Percentiles rank a stretch among this genome's conserved stretches.
Evolutionary conservation across 1,140 invertebrate genomes (phyloP).

Genomic region (Atopsyche davidsoni): DNA sequence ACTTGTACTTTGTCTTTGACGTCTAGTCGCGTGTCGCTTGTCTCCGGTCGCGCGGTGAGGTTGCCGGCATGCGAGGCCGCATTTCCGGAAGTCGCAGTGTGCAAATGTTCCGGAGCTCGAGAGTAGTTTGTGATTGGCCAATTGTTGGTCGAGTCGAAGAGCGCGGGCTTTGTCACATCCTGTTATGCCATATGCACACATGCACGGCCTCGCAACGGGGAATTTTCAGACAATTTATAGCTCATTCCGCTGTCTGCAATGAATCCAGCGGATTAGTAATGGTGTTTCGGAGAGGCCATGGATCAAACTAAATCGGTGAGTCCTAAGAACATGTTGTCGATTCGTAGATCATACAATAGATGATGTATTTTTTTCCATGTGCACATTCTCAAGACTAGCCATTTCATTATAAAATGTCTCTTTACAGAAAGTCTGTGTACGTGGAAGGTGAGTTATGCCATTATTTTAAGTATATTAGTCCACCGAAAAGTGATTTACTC

Average conservation of each 20-base stretch:
- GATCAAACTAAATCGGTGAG: constrained; percentile 52
- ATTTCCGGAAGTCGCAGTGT: constrained; percentile 13
- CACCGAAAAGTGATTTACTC: constrained; percentile 9
- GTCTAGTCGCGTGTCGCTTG: too few relatives aligned
- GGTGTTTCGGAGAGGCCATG: constrained; percentile 49
- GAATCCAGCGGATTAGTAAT: constrained; percentile 46
- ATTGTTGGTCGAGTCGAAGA: constrained; percentile 34
- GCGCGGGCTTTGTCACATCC: constrained; percentile 47
- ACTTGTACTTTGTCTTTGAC: constrained; percentile 1
- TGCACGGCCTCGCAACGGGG: constrained; percentile 40
- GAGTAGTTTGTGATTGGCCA: constrained; percentile 30
- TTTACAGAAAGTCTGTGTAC: constrained; percentile 49
- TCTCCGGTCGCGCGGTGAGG: not conserved
- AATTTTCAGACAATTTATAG: constrained; percentile 34
- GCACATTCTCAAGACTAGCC: constrained; percentile 50
- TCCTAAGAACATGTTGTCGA: constrained; percentile 22
- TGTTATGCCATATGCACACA: constrained; percentile 46
- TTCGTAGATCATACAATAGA: constrained; percentile 6
- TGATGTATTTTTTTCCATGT: constrained; percentile 46
- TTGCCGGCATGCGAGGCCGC: constrained; percentile 7
- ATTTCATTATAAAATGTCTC: constrained; percentile 52
- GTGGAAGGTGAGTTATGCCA: constrained; percentile 47
- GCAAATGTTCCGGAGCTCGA: constrained; percentile 17
- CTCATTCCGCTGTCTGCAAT: constrained; percentile 39
- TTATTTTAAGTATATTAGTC: constrained; percentile 29